Evolutionary conservation across 2,888 invertebrate species (phyloP).

Genomic region (Stenchaetothrips biformis): DNA sequence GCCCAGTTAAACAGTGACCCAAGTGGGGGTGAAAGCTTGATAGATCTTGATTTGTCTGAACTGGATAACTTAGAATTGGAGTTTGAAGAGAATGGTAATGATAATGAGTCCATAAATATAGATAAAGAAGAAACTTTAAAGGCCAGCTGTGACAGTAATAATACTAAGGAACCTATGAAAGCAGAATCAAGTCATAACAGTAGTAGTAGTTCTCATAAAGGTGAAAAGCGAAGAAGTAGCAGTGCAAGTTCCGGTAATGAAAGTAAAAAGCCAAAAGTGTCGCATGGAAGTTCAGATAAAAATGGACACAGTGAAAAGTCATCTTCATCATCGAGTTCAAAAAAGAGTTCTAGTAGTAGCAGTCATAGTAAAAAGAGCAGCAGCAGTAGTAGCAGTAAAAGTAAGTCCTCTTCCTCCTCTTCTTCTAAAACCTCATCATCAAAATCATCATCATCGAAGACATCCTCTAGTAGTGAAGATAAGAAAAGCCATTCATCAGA

Average conservation of each 20-base stretch:
- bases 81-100: neutral
- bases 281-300: slow-evolving; percentile 34
- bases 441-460: neutral
- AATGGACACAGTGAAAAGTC: slow-evolving; percentile 24
- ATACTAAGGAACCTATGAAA: neutral
- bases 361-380: slow-evolving; percentile 15
- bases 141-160: neutral
- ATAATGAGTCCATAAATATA: neutral
- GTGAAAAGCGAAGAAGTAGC: slow-evolving; percentile 31
- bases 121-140: neutral
- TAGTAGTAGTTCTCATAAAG: neutral
- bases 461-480: slow-evolving; percentile 30
- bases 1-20: neutral
- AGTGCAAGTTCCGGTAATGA: neutral
- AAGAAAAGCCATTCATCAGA: slow-evolving; percentile 31
- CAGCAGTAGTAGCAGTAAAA: neutral
- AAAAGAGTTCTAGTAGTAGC: slow-evolving; percentile 18
- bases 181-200: slow-evolving; percentile 29
- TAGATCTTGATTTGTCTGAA: slow-evolving; percentile 5
- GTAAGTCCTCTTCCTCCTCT: neutral
- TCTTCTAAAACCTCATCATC: neutral
- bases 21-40: neutral
- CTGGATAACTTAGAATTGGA: neutral
- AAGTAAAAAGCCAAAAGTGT: neutral
- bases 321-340: neutral